Evolutionary conservation across 2,888 invertebrate species (phyloP).

Genomic region (Catocala sponsa): DNA sequence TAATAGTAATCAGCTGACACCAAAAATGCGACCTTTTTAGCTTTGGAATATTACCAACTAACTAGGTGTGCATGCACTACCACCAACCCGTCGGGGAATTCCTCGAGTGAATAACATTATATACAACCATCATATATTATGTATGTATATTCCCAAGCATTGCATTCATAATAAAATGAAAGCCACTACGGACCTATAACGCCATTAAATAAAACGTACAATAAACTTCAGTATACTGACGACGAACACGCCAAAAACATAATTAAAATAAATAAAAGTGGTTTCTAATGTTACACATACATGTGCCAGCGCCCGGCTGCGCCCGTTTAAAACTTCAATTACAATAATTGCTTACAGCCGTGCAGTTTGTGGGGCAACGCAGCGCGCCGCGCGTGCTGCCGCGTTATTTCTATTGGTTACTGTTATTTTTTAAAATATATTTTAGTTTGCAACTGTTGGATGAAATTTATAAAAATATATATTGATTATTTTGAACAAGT

Average conservation of each 20-base stretch:
- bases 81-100: slow-evolving; percentile 4
- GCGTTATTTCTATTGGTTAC: slow-evolving; percentile 32
- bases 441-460: slow-evolving; percentile 17
- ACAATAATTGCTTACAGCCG: slow-evolving; percentile 45
- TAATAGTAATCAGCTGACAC: not conserved
- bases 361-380: slow-evolving; percentile 36
- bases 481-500: no score
- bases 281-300: slow-evolving; percentile 41
- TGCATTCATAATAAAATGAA: slow-evolving; percentile 3
- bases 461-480: not conserved
- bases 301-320: slow-evolving; percentile 26
- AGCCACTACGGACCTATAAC: slow-evolving; percentile 5
- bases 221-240: slow-evolving; percentile 19
- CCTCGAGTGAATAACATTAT: slow-evolving; percentile 2
- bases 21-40: no score
- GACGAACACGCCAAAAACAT: slow-evolving; percentile 43
- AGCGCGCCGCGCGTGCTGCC: slow-evolving; percentile 26
- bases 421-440: slow-evolving; percentile 26
- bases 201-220: slow-evolving; percentile 38
- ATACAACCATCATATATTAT: not conserved
- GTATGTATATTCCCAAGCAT: not conserved
- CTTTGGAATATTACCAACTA: not conserved
- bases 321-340: slow-evolving; percentile 47
- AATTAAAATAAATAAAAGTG: slow-evolving; percentile 53
- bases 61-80: slow-evolving; percentile 1